phyloP scores from a whole-genome alignment of 2,888 invertebrate genomes.

The Epirrhoe tristata region DNA sequence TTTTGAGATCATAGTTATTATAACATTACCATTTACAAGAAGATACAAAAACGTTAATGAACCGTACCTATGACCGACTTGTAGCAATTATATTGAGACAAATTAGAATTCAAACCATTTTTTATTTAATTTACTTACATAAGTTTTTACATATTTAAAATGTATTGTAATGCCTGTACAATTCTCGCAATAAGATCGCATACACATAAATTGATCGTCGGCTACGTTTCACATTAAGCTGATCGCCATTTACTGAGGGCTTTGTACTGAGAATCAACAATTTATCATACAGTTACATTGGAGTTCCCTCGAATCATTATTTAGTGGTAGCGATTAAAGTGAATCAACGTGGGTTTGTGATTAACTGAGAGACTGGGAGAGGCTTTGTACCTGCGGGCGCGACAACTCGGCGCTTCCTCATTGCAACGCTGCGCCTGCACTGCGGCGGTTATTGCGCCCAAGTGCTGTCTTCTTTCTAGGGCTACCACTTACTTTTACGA shows the following conservation, averaged over 20 bases:
- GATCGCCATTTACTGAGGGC: conserved; percentile 27
- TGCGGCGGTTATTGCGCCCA: conserved; percentile 58
- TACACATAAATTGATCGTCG: conserved; percentile 28
- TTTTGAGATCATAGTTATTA: too few relatives aligned
- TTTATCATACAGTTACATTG: conserved; percentile 55
- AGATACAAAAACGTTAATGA: too few relatives aligned
- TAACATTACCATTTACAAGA: too few relatives aligned
- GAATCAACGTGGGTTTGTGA: conserved; percentile 59
- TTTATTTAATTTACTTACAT: not conserved
- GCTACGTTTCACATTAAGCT: conserved; percentile 17
- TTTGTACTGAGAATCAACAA: conserved; percentile 42
- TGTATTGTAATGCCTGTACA: conserved; percentile 11
- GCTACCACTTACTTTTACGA: conserved; percentile 26
- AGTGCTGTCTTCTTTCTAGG: conserved; percentile 30
- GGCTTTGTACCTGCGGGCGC: conserved; percentile 59
- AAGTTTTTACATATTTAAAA: not conserved
- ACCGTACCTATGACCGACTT: too few relatives aligned
- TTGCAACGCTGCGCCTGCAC: conserved; percentile 48
- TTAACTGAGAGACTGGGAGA: conserved; percentile 53
- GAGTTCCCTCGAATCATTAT: conserved; percentile 57
- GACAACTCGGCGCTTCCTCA: conserved; percentile 73
- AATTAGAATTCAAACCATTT: conserved; percentile 11
- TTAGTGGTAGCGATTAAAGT: conserved; percentile 58
- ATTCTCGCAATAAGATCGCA: conserved; percentile 16
- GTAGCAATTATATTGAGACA: not conserved